These are phyloP conservation scores for Xanthia icteritia DNA, from an alignment of 2,888 invertebrate species.

Conservation along the genomic window DNA sequence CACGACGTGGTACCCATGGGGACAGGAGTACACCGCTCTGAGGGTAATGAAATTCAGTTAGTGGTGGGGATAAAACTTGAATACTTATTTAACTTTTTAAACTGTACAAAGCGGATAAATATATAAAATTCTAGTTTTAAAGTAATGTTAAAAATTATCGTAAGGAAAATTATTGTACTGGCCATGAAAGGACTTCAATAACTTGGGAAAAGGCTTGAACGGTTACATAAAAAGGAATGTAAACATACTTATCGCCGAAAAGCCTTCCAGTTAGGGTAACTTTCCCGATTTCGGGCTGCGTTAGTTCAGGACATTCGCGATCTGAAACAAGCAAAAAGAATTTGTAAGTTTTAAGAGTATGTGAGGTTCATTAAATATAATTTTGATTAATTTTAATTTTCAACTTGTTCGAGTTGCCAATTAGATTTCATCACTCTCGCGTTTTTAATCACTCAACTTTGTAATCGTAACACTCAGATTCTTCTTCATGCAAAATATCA, in stretches of 20 bases:
- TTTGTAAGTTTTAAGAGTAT: neutral
- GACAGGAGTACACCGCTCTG: constrained; percentile 96
- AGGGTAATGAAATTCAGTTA: neutral
- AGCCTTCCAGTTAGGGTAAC: constrained; percentile 94
- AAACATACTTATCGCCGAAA: constrained; percentile 93
- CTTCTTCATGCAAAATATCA: neutral
- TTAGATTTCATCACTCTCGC: neutral
- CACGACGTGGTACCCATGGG: constrained; percentile 96
- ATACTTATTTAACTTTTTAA: too few species aligned
- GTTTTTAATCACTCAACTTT: neutral
- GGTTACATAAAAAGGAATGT: too few species aligned
- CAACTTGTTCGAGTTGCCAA: neutral
- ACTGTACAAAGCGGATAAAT: too few species aligned
- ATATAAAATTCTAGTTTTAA: too few species aligned
- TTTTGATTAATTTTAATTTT: too few species aligned
- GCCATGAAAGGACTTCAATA: too few species aligned
- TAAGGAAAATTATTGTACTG: too few species aligned
- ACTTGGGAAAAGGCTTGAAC: too few species aligned
- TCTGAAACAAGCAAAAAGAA: constrained; percentile 88
- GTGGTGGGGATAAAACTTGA: neutral
- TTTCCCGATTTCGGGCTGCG: constrained; percentile 94
- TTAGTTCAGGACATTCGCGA: constrained; percentile 95
- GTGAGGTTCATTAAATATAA: too few species aligned
- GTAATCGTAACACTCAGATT: neutral
- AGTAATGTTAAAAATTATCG: too few species aligned